Percentiles rank a stretch among this genome's conserved stretches.
Evolutionary conservation across 2,113 vertebrate species (phyloP).

Genomic region (Pardalotus punctatus): DNA sequence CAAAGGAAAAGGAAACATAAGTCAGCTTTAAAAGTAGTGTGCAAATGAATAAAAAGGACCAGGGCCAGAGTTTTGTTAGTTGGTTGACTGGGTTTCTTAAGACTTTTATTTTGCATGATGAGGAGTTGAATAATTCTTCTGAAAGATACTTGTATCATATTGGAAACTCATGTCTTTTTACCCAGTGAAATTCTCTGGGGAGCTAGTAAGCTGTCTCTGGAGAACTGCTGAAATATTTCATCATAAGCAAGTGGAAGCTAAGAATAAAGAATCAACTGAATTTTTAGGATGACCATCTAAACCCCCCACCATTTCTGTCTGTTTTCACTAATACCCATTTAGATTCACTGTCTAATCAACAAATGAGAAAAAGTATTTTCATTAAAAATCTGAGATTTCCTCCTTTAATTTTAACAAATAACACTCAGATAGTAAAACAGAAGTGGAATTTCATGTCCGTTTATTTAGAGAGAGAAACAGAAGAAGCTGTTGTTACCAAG

Average conservation of each 20-base stretch:
- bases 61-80: not conserved
- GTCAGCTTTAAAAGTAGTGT: not conserved
- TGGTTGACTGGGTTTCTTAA: not conserved
- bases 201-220: not conserved
- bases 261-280: not conserved
- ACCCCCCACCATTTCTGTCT: not conserved
- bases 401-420: not conserved
- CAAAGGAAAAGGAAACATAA: conserved; percentile 48
- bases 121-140: not conserved
- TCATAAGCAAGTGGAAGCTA: not conserved
- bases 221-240: not conserved
- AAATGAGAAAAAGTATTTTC: not conserved
- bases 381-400: not conserved
- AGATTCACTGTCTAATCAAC: not conserved
- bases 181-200: not conserved
- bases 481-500: not conserved
- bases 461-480: not conserved
- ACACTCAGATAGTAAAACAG: not conserved
- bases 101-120: not conserved
- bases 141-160: not conserved
- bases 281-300: not conserved
- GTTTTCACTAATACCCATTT: not conserved
- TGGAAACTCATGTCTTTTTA: not conserved
- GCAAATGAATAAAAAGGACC: conserved; percentile 3
- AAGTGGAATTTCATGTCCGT: not conserved